A percentile compares a stretch with the other conserved stretches of the same genome.
Evolutionary conservation across 2,113 vertebrate species (phyloP).

Genomic region (Brachypteracias leptosomus): DNA sequence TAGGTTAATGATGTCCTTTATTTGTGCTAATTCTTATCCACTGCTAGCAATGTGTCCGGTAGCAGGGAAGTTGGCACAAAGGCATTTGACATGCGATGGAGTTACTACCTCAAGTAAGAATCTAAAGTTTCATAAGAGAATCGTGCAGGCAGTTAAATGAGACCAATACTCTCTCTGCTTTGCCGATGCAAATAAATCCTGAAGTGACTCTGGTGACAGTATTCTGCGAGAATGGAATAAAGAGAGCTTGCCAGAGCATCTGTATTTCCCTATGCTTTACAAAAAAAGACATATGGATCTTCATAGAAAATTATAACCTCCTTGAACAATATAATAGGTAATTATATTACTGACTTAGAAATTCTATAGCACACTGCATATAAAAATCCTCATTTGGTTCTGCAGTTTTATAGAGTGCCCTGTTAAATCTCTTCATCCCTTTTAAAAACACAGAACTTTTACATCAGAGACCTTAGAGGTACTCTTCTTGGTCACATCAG

Average conservation of each 20-base stretch:
- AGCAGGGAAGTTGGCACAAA: neutral
- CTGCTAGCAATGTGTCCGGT: neutral
- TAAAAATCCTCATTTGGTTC: neutral
- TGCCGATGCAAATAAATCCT: neutral
- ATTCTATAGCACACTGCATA: neutral
- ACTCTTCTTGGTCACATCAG: neutral
- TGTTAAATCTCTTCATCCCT: neutral
- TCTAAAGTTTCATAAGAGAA: neutral
- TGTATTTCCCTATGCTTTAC: constrained; percentile 27
- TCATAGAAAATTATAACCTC: constrained; percentile 21
- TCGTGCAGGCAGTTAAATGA: neutral
- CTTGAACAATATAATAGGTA: constrained; percentile 16
- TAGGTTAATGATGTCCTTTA: neutral
- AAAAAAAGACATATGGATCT: constrained; percentile 19
- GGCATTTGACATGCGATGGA: neutral
- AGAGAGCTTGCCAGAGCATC: constrained; percentile 33
- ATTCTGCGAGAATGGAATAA: neutral
- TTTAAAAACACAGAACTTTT: neutral
- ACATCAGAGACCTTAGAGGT: neutral
- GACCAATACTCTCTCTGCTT: neutral
- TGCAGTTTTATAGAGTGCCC: neutral
- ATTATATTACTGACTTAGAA: constrained; percentile 21
- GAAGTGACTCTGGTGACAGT: constrained; percentile 18
- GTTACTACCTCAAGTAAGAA: neutral
- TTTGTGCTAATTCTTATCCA: neutral